A percentile compares a stretch with the other conserved stretches of the same genome.
These are phyloP conservation scores for Malthinus seriepunctatus DNA, from an alignment of 2,888 invertebrate species.

Conservation along the genomic window DNA sequence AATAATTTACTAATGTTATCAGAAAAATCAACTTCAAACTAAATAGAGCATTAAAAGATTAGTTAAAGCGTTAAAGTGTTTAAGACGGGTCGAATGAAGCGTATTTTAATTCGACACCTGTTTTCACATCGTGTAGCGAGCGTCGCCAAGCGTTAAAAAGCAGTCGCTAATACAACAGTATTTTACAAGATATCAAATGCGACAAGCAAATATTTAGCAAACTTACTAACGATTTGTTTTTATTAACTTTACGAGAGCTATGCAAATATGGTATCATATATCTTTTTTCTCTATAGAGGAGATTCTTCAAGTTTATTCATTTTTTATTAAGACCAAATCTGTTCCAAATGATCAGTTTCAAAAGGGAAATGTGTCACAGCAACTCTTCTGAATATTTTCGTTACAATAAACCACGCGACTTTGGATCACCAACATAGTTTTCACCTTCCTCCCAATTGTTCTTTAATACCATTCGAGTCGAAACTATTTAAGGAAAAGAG, in stretches of 20 bases:
- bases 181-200: conserved; percentile 33
- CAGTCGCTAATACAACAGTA: conserved; percentile 34
- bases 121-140: conserved; percentile 36
- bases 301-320: too few relatives aligned
- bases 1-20: conserved; percentile 7
- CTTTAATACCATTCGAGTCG: too few relatives aligned
- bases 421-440: too few relatives aligned
- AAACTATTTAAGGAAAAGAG: too few relatives aligned
- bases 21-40: conserved; percentile 4
- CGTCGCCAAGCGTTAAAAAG: conserved; percentile 39
- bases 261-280: conserved; percentile 15
- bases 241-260: conserved; percentile 5
- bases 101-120: conserved; percentile 40
- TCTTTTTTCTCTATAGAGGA: too few relatives aligned
- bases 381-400: too few relatives aligned
- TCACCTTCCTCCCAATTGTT: too few relatives aligned
- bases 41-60: conserved; percentile 13
- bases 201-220: conserved; percentile 37
- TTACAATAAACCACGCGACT: too few relatives aligned
- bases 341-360: too few relatives aligned
- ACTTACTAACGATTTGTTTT: conserved; percentile 28
- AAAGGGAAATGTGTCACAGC: too few relatives aligned
- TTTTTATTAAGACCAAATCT: too few relatives aligned
- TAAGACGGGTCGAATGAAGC: conserved; percentile 39
- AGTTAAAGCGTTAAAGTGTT: conserved; percentile 36